These are phyloP conservation scores for Macropis europaea DNA, from an alignment of 2,888 invertebrate genomes.

Conservation along the genomic window DNA sequence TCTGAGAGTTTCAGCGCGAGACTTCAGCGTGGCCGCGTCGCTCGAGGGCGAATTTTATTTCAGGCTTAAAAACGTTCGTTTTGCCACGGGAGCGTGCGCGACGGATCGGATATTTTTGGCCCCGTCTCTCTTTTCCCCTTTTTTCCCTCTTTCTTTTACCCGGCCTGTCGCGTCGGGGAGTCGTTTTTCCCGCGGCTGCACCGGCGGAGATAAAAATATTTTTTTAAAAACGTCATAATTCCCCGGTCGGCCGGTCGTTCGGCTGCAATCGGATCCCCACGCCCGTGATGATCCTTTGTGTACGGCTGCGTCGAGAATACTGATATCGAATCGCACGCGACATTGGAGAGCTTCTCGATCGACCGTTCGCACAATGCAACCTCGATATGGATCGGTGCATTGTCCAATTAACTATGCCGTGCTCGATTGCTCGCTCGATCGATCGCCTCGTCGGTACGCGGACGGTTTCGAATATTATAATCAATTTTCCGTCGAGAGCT, in stretches of 20 bases:
- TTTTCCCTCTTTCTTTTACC: neutral
- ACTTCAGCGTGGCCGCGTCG: too few relatives aligned
- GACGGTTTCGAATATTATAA: too few relatives aligned
- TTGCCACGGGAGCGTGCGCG: slow-evolving; percentile 15
- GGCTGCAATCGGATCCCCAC: neutral
- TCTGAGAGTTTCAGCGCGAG: neutral
- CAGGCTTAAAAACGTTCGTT: slow-evolving; percentile 27
- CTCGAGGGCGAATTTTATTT: slow-evolving; percentile 52
- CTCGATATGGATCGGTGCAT: slow-evolving; percentile 56
- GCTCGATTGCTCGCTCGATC: slow-evolving; percentile 29
- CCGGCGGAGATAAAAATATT: slow-evolving; percentile 40
- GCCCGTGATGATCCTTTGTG: slow-evolving; percentile 9
- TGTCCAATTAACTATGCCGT: slow-evolving; percentile 51
- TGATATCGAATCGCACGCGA: slow-evolving; percentile 40
- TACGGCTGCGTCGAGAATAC: slow-evolving; percentile 38
- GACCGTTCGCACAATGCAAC: slow-evolving; percentile 42
- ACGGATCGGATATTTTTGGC: slow-evolving; percentile 55
- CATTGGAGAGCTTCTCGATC: slow-evolving; percentile 42
- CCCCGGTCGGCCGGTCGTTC: neutral
- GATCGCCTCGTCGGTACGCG: too few relatives aligned
- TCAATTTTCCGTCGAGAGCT: too few relatives aligned
- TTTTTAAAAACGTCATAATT: slow-evolving; percentile 15
- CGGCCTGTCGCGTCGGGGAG: neutral
- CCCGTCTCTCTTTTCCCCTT: slow-evolving; percentile 12
- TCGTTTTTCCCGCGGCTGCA: slow-evolving; percentile 25